A percentile compares a stretch with the other conserved stretches of the same genome.
phyloP scores from a whole-genome alignment of 2,797 vertebrate species.

The Sphenodon punctatus region DNA sequence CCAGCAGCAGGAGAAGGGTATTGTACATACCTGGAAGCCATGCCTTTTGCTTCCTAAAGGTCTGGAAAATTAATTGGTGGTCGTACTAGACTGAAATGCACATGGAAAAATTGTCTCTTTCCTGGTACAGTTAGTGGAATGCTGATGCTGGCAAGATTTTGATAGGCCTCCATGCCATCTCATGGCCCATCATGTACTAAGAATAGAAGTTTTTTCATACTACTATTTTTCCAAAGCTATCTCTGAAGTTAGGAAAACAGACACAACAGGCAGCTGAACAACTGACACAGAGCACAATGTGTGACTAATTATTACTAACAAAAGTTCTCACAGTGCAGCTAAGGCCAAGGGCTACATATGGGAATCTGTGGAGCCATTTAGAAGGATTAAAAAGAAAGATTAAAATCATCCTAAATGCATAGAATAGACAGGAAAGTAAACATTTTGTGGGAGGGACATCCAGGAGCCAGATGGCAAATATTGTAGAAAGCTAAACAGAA shows the following conservation, averaged over 20 bases:
- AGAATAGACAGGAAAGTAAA: conserved; percentile 63
- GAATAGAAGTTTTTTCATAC: conserved; percentile 35
- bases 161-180: conserved; percentile 5
- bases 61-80: background rate
- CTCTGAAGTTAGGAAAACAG: conserved; percentile 58
- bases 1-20: background rate
- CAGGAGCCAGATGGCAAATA: conserved; percentile 57
- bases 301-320: conserved; percentile 64
- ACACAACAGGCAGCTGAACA: conserved; percentile 62
- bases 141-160: background rate
- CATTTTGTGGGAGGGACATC: conserved; percentile 40
- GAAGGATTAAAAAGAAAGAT: conserved; percentile 57
- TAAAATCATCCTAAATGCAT: conserved; percentile 53
- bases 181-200: background rate
- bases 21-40: background rate
- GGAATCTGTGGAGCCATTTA: conserved; percentile 64
- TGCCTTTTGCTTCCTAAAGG: background rate
- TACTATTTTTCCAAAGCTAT: conserved; percentile 32
- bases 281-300: conserved; percentile 62
- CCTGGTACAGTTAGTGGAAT: background rate
- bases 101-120: background rate
- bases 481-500: conserved; percentile 53
- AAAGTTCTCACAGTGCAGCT: conserved; percentile 38
- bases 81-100: background rate
- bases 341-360: conserved; percentile 10